Conservation (phyloP, 2,797 vertebrate genomes). For the Craterocephalus amniculus region DNA sequence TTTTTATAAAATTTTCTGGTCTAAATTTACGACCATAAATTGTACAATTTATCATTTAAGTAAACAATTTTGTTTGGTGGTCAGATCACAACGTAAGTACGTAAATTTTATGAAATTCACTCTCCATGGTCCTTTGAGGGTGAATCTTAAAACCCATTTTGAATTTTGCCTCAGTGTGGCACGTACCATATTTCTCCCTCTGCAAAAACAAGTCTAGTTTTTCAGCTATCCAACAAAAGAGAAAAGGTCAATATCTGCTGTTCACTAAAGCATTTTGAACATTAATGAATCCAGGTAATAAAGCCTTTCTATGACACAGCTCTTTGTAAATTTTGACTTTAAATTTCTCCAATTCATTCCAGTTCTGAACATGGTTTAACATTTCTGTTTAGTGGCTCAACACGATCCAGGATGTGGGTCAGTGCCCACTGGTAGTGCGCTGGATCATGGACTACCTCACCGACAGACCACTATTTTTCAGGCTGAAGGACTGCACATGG, state of each 20-base stretch:
- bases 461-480: no score
- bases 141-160: background rate
- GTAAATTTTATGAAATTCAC: background rate
- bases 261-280: background rate
- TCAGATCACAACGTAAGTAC: background rate
- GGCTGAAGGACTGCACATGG: no score
- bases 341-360: background rate
- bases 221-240: background rate
- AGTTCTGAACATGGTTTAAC: background rate
- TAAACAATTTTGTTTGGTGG: background rate
- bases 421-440: no score
- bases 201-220: background rate
- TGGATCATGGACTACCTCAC: no score
- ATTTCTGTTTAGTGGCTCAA: no score
- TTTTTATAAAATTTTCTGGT: background rate
- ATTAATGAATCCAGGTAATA: background rate
- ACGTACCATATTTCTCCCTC: background rate
- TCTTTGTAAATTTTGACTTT: background rate
- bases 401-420: no score
- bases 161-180: background rate
- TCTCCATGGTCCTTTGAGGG: background rate
- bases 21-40: background rate
- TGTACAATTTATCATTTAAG: background rate
- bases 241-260: background rate
- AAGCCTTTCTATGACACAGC: background rate